Base-by-base conservation (phyloP, 92 coral and sea anemone species). In the Heliopora coerulea region DNA sequence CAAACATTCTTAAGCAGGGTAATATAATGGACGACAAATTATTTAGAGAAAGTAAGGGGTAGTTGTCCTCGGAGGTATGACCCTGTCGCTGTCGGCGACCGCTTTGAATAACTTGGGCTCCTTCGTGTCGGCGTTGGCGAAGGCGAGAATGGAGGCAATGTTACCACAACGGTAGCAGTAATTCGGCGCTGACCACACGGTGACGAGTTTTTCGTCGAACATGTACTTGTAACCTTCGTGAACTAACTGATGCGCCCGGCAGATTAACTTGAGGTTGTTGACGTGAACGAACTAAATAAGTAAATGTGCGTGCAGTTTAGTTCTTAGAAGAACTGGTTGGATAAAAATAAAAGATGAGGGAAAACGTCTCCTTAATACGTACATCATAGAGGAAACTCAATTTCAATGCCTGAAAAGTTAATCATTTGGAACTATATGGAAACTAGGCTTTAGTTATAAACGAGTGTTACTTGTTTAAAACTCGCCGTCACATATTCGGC, bases 91-190 rank as follows among this genome's bases (percentile, higher is more conserved):
- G 57, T 93, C 98, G 27, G 98, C 89, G 21, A 93, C 98, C 10
- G 98, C 98, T 68, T 87, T 92, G 74, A 93, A 93, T 7, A 93
- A 87, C 79, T 93, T 93, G 56, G 98, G 91, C 62, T 93, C 96
- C 40, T 91, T 80, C 49, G 82, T 93, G 65, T 93, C 96, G 2
- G 91, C 91, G 49, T 93, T 96, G 29, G 96, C 64, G 83, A 93
- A 93, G 3, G 98, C 91, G 69, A 93, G 68, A 48, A 93, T 93
- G 26, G 98, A 93, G 31, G 98, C 98, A 42, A 93, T 93, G 37
- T 93, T 93, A 24, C 98, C 98, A 70, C 98, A 93, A 66, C 98
- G 91, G 57, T 93, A 93, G 85, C 98, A 93, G 72, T 93, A 93
- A 67, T 93, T 93, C 1, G 98, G 98, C 4, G 98, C 98, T 0